phyloP scores from a whole-genome alignment of 2,888 invertebrate genomes.

The Sarcophaga caerulescens region DNA sequence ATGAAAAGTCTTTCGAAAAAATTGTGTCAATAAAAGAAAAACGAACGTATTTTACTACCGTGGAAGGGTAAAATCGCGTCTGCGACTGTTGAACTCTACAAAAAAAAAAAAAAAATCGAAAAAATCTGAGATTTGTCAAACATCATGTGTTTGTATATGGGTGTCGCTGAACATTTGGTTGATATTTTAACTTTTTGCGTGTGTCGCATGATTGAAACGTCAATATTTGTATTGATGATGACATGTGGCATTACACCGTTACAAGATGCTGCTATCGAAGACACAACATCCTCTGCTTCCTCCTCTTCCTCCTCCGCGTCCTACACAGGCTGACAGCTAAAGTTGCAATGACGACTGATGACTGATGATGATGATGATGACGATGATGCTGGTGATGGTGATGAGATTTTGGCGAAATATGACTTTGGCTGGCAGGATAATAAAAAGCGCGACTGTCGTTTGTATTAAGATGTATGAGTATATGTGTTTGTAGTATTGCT shows the following conservation, averaged over 20 bases:
- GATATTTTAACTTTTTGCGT: conserved; percentile 77
- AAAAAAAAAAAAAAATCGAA: neutral
- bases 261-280: conserved; percentile 38
- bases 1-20: neutral
- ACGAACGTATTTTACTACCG: neutral
- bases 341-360: conserved; percentile 33
- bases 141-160: conserved; percentile 77
- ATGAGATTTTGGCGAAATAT: conserved; percentile 11
- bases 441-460: neutral
- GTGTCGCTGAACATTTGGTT: conserved; percentile 74
- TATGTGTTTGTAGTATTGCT: neutral
- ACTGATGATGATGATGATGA: conserved; percentile 35
- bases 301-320: conserved; percentile 59
- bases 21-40: neutral
- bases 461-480: neutral
- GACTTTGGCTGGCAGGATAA: neutral
- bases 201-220: conserved; percentile 76
- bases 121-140: neutral
- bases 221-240: conserved; percentile 76
- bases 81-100: neutral
- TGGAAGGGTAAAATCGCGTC: neutral
- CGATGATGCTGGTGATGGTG: conserved; percentile 23
- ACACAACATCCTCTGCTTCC: neutral
- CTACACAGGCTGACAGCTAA: conserved; percentile 46
- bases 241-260: conserved; percentile 71